Conservation (phyloP, 2,113 vertebrate genomes). For the Paracanthobrama guichenoti region DNA sequence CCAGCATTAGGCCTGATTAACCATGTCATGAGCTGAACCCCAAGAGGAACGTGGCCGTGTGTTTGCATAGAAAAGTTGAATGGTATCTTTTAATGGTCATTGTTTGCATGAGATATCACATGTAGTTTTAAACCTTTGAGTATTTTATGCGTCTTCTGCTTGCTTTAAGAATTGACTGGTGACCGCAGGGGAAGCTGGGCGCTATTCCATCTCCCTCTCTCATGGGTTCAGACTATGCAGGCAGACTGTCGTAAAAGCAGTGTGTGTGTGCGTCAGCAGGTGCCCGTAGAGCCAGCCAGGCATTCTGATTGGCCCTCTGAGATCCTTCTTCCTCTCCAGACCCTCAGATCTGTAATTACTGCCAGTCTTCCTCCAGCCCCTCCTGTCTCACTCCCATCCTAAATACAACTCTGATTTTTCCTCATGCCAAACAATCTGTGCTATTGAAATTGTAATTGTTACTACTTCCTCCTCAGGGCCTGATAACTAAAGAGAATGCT, state of each 20-base stretch:
- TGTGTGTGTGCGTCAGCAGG: conserved; percentile 57
- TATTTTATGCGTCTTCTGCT: conserved; percentile 30
- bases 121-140: not conserved
- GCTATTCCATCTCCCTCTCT: conserved; percentile 36
- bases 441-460: conserved; percentile 67
- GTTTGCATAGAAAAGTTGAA: not conserved
- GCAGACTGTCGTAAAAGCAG: not conserved
- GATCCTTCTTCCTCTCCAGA: conserved; percentile 51
- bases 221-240: not conserved
- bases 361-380: conserved; percentile 49
- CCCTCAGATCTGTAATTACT: conserved; percentile 65
- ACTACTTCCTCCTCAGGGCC: conserved; percentile 36
- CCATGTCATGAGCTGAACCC: conserved; percentile 66
- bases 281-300: conserved; percentile 65
- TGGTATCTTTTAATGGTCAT: conserved; percentile 8
- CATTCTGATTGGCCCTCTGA: conserved; percentile 66
- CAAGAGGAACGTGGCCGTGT: conserved; percentile 15
- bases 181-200: conserved; percentile 39
- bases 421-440: conserved; percentile 42
- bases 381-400: conserved; percentile 10
- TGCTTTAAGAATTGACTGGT: conserved; percentile 43
- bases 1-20: conserved; percentile 72
- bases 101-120: not conserved
- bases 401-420: conserved; percentile 52
- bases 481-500: conserved; percentile 29